phyloP scores from a whole-genome alignment of 1,140 invertebrate genomes.

The Sitobion miscanthi region DNA sequence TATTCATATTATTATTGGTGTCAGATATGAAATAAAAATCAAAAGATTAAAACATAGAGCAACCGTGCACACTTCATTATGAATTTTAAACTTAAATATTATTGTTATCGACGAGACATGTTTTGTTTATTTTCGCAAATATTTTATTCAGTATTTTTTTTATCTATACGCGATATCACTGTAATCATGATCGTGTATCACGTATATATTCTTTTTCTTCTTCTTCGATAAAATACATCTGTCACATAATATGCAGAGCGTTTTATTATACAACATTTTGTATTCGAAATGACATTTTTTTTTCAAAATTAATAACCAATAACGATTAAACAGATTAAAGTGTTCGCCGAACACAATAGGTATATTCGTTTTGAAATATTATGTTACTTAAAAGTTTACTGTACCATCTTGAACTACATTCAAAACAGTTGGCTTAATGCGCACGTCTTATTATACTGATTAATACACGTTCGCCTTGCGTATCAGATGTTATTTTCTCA shows the following conservation, averaged over 20 bases:
- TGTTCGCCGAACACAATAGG: background rate
- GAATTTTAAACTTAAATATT: background rate
- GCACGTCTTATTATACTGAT: background rate
- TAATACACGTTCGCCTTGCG: background rate
- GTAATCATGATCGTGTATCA: background rate
- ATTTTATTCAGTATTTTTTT: too few relatives aligned
- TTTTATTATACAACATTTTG: background rate
- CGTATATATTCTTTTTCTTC: background rate
- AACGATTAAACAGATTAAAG: background rate
- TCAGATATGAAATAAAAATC: background rate
- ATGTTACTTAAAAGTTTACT: slow-evolving; percentile 28
- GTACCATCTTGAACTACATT: slow-evolving; percentile 4
- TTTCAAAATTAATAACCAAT: background rate
- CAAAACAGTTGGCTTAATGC: slow-evolving; percentile 2
- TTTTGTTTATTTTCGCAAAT: background rate
- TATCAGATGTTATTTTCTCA: background rate
- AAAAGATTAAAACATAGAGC: background rate
- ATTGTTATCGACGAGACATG: background rate
- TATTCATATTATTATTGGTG: background rate
- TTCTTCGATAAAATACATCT: background rate
- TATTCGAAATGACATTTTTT: background rate
- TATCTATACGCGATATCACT: background rate
- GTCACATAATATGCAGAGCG: background rate
- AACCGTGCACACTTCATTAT: too few relatives aligned
- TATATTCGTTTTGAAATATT: slow-evolving; percentile 17